Percentiles rank a stretch among this genome's conserved stretches.
Conservation (phyloP, 2,888 invertebrate species). For the Platycheirus albimanus region DNA sequence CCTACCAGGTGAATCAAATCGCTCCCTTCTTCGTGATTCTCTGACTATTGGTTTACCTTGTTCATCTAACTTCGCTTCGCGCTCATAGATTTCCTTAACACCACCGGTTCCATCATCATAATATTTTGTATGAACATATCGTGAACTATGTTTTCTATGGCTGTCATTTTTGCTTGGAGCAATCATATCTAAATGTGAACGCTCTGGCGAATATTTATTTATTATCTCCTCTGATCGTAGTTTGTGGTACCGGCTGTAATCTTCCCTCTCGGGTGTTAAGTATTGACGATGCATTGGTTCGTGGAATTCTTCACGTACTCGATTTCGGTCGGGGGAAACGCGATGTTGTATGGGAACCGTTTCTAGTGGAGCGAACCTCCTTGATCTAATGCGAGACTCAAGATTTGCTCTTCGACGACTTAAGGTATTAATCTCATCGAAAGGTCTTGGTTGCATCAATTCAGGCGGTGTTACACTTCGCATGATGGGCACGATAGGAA, state of each 20-base stretch:
- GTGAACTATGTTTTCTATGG: constrained; percentile 79
- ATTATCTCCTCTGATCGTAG: constrained; percentile 78
- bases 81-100: constrained; percentile 83
- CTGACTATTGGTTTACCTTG: constrained; percentile 81
- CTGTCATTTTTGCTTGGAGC: constrained; percentile 75
- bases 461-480: constrained; percentile 84
- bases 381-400: constrained; percentile 89
- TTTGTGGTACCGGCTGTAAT: constrained; percentile 78
- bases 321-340: constrained; percentile 84
- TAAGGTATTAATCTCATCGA: constrained; percentile 84
- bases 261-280: constrained; percentile 77
- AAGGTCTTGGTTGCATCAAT: constrained; percentile 78
- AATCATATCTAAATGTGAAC: constrained; percentile 79
- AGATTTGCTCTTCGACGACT: constrained; percentile 89
- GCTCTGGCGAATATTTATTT: constrained; percentile 79
- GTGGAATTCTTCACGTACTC: constrained; percentile 80
- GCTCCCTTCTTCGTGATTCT: constrained; percentile 82
- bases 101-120: constrained; percentile 83
- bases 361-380: constrained; percentile 81
- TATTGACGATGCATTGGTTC: constrained; percentile 73
- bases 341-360: constrained; percentile 63
- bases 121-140: constrained; percentile 81
- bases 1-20: constrained; percentile 78
- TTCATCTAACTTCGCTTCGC: constrained; percentile 82
- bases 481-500: constrained; percentile 86